These are phyloP conservation scores for Sciurus carolinensis DNA, from an alignment of 2,797 vertebrate genomes.

Conservation along the genomic window DNA sequence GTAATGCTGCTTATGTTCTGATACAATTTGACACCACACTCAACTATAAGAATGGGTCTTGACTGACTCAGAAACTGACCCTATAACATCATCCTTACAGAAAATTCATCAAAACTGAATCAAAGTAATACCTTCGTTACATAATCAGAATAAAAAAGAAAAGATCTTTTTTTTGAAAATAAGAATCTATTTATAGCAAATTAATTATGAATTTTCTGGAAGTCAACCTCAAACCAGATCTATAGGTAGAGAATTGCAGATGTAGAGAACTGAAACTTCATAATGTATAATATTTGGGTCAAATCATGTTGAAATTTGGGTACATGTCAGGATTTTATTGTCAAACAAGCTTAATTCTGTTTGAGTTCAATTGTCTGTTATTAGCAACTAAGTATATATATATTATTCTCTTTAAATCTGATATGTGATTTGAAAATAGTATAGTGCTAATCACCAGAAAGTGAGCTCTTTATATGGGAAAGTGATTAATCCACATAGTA, in stretches of 20 bases:
- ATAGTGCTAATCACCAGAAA: not conserved
- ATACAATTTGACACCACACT: not conserved
- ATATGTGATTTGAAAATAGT: not conserved
- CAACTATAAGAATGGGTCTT: not conserved
- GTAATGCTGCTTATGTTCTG: not conserved
- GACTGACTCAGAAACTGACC: not conserved
- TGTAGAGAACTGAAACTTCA: not conserved
- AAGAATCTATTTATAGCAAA: not conserved
- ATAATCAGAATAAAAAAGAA: not conserved
- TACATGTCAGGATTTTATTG: not conserved
- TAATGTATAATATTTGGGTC: not conserved
- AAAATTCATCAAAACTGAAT: not conserved
- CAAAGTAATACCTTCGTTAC: not conserved
- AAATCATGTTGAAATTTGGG: not conserved
- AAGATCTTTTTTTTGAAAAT: not conserved
- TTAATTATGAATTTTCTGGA: not conserved
- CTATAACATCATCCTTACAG: accelerated
- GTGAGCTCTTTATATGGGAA: not conserved
- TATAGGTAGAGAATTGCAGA: not conserved
- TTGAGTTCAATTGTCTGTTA: not conserved
- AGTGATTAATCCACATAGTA: not conserved
- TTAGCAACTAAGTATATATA: not conserved
- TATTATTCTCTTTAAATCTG: not conserved
- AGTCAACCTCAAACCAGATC: not conserved
- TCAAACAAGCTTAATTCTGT: not conserved